Percentiles rank a stretch among this genome's conserved stretches.
phyloP scores from a whole-genome alignment of 1,140 invertebrate species.

The Contarinia nasturtii region DNA sequence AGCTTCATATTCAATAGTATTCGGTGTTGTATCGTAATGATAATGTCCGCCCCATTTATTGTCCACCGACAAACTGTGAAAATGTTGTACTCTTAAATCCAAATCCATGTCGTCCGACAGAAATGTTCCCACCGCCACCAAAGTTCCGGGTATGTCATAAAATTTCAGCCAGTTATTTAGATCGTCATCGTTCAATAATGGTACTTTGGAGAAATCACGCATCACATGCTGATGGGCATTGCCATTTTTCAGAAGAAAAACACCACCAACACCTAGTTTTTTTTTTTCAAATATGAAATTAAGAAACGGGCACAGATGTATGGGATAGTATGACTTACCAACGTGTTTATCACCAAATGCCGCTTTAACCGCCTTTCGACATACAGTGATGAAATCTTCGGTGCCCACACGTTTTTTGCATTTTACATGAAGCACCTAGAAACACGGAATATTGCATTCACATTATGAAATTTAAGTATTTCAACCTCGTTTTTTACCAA shows the following conservation, averaged over 20 bases:
- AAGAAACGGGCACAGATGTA: too few species aligned
- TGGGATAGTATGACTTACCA: too few species aligned
- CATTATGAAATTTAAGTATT: constrained; percentile 52
- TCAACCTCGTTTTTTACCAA: too few species aligned
- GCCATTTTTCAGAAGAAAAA: constrained; percentile 65
- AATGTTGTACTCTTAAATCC: constrained; percentile 82
- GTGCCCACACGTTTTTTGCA: constrained; percentile 43
- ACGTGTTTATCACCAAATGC: constrained; percentile 57
- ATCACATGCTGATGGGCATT: constrained; percentile 82
- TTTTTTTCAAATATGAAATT: too few species aligned
- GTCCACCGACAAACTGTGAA: constrained; percentile 68
- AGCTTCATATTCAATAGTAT: constrained; percentile 56
- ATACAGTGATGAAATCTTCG: constrained; percentile 65
- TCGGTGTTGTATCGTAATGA: constrained; percentile 81
- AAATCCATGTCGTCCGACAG: constrained; percentile 73
- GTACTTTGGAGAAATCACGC: constrained; percentile 68
- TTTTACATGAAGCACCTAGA: background rate
- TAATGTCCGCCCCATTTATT: constrained; percentile 88
- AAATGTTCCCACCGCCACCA: constrained; percentile 73
- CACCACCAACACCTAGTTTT: constrained; percentile 76
- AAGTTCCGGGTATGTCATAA: constrained; percentile 71
- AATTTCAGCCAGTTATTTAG: constrained; percentile 82
- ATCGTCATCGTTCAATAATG: constrained; percentile 48
- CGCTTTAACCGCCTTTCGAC: constrained; percentile 48
- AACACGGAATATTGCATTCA: background rate